A percentile compares a stretch with the other conserved stretches of the same genome.
Evolutionary conservation across 2,888 invertebrate species (phyloP).

Genomic region (Caradrina clavipalpis): DNA sequence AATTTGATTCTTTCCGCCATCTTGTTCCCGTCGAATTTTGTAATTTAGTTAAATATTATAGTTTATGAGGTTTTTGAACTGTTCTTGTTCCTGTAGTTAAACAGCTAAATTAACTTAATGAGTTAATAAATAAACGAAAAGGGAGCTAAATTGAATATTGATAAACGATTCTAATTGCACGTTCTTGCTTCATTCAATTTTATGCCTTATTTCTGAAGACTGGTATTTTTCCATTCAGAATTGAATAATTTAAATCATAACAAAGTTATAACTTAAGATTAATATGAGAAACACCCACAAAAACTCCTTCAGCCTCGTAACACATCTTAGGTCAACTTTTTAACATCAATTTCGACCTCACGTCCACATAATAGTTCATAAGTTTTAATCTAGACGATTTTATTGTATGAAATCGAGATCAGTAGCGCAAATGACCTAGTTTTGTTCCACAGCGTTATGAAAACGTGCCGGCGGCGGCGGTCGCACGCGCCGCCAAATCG

Average conservation of each 20-base stretch:
- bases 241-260: neutral
- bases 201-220: neutral
- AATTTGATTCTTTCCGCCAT: constrained; percentile 48
- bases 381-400: constrained; percentile 62
- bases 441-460: constrained; percentile 63
- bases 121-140: constrained; percentile 6
- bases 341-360: constrained; percentile 55
- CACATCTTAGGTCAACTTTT: constrained; percentile 60
- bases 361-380: constrained; percentile 57
- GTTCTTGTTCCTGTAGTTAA: constrained; percentile 21
- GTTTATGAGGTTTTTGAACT: constrained; percentile 40
- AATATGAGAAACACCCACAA: constrained; percentile 17
- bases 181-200: neutral
- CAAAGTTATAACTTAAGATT: neutral
- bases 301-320: constrained; percentile 55
- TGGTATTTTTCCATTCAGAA: too few species aligned
- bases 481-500: constrained; percentile 63
- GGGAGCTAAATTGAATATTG: neutral
- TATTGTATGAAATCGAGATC: constrained; percentile 66
- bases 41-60: constrained; percentile 30
- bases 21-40: constrained; percentile 37
- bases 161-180: neutral
- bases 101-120: constrained; percentile 26
- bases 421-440: constrained; percentile 68
- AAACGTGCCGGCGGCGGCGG: constrained; percentile 61